Percentiles rank a stretch among this genome's conserved stretches.
These are phyloP conservation scores for Scrobipalpa atriplicella DNA, from an alignment of 2,888 invertebrate genomes.

Conservation along the genomic window DNA sequence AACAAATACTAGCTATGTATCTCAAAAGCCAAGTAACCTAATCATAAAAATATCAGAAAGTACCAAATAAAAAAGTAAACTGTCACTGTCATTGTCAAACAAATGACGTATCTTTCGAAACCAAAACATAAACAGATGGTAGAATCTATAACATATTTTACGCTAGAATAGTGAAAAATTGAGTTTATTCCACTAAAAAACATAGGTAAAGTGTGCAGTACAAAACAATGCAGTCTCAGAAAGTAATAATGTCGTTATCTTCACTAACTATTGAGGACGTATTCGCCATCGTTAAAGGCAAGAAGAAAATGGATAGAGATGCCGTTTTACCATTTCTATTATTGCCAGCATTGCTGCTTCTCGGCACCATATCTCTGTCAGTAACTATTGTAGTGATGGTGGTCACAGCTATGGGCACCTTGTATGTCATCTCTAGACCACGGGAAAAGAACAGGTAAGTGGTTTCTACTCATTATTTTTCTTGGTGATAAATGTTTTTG, in stretches of 20 bases:
- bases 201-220: neutral
- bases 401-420: conserved; percentile 68
- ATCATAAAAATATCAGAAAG: too few species aligned
- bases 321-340: conserved; percentile 68
- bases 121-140: conserved; percentile 5
- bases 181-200: neutral
- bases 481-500: too few species aligned
- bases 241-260: conserved; percentile 12
- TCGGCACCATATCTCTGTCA: conserved; percentile 63
- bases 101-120: neutral
- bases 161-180: neutral
- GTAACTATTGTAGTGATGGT: conserved; percentile 68
- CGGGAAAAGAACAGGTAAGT: conserved; percentile 72
- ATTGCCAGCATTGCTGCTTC: conserved; percentile 62
- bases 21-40: too few species aligned
- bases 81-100: too few species aligned
- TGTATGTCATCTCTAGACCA: conserved; percentile 71
- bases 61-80: too few species aligned
- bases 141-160: neutral
- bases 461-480: neutral
- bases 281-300: conserved; percentile 37
- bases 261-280: conserved; percentile 20
- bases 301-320: conserved; percentile 67
- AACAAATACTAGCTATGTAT: too few species aligned
- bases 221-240: conserved; percentile 12